Percentiles rank a stretch among this genome's conserved stretches.
phyloP scores from a whole-genome alignment of 1,140 invertebrate genomes.

The Sesamia nonagrioides region DNA sequence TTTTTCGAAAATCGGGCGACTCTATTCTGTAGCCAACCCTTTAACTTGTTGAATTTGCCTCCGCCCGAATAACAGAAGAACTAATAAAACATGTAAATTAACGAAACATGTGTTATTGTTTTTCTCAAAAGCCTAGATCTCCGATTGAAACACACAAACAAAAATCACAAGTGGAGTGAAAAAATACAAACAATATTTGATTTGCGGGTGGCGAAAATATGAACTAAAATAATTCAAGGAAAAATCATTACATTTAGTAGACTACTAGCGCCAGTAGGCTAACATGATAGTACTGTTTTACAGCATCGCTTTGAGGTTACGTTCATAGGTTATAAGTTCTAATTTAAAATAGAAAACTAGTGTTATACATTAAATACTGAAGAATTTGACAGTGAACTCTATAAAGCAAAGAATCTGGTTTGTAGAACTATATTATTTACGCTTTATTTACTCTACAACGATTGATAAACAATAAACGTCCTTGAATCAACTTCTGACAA shows the following conservation, averaged over 20 bases:
- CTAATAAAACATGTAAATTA: background rate
- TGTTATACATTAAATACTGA: background rate
- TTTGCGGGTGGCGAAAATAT: constrained; percentile 14
- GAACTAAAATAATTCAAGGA: background rate
- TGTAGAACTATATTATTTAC: background rate
- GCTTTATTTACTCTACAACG: background rate
- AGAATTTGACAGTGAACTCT: background rate
- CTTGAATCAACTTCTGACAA: background rate
- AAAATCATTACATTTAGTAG: background rate
- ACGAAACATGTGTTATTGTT: too few species aligned
- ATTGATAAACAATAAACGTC: constrained; percentile 3
- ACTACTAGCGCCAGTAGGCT: constrained; percentile 4
- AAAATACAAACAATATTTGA: background rate
- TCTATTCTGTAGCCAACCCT: too few species aligned
- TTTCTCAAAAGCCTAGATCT: background rate
- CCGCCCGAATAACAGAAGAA: too few species aligned
- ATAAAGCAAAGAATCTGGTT: too few species aligned
- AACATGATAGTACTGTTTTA: too few species aligned
- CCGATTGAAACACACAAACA: too few species aligned
- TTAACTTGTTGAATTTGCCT: too few species aligned
- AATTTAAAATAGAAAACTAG: background rate
- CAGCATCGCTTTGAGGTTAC: background rate
- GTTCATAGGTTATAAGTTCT: background rate
- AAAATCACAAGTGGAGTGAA: background rate
- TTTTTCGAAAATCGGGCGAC: too few species aligned